Percentiles rank a stretch among this genome's conserved stretches.
Conservation (phyloP, 1,140 invertebrate species). For the Heliconius congener region DNA sequence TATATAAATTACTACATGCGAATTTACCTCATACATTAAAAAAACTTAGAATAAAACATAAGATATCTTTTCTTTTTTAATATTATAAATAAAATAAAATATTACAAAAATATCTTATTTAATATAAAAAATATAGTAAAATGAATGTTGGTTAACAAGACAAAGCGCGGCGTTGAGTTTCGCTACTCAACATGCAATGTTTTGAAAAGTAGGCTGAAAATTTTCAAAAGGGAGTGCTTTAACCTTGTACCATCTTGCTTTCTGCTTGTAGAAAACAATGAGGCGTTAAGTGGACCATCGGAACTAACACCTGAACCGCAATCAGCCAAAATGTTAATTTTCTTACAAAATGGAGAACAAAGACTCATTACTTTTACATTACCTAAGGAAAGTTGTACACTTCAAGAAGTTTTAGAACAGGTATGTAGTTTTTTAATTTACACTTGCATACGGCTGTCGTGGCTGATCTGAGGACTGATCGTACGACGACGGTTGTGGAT, state of each 20-base stretch:
- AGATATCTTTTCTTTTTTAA: too few species aligned
- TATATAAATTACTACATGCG: too few species aligned
- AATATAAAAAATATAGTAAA: too few species aligned
- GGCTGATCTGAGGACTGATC: too few species aligned
- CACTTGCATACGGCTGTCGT: too few species aligned
- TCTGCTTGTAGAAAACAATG: constrained; percentile 56
- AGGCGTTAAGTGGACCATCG: constrained; percentile 54
- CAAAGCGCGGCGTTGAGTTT: neutral
- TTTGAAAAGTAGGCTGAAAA: neutral
- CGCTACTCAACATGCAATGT: neutral
- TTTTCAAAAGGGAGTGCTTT: neutral
- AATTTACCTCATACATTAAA: too few species aligned
- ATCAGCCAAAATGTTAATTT: constrained; percentile 88
- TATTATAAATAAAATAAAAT: too few species aligned
- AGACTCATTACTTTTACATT: constrained; percentile 89
- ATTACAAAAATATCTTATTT: too few species aligned
- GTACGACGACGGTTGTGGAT: too few species aligned
- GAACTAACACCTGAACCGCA: constrained; percentile 79
- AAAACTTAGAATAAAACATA: too few species aligned
- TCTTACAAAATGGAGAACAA: constrained; percentile 87
- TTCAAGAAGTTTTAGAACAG: constrained; percentile 89
- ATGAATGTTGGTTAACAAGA: neutral
- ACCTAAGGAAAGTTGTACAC: constrained; percentile 89
- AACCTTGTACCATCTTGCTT: neutral
- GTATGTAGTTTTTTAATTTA: constrained; percentile 57